These are phyloP conservation scores for Leptinotarsa lineolata DNA, from an alignment of 1,140 invertebrate genomes.

Conservation along the genomic window DNA sequence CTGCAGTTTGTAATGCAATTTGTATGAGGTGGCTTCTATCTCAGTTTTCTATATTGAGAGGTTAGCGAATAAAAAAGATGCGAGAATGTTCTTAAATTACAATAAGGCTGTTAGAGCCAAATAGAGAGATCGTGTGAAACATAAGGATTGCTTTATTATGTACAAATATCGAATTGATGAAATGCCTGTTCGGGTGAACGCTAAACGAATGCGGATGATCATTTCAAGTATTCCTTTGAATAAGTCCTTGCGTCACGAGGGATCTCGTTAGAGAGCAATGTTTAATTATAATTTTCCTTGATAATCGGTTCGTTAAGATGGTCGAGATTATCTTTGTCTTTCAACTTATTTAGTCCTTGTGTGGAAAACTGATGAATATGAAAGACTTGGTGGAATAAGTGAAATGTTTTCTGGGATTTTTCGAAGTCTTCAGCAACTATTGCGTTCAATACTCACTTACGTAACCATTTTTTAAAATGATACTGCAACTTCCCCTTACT, in stretches of 20 bases:
- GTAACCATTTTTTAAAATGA: not conserved
- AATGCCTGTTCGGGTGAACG: constrained; percentile 4
- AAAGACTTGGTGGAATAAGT: not conserved
- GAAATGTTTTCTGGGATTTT: not conserved
- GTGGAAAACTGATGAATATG: no score
- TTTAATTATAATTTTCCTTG: not conserved
- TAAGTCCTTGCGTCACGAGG: not conserved
- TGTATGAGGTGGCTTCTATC: constrained; percentile 41
- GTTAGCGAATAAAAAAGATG: constrained; percentile 34
- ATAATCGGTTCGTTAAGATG: constrained; percentile 9
- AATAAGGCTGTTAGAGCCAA: constrained; percentile 40
- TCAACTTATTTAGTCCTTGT: no score
- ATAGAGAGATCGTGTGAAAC: constrained; percentile 42
- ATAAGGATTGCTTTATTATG: constrained; percentile 44
- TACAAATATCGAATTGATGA: constrained; percentile 8
- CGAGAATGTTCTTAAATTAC: constrained; percentile 38
- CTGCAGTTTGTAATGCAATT: constrained; percentile 39
- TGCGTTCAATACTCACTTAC: not conserved
- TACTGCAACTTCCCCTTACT: no score
- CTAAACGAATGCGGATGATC: not conserved
- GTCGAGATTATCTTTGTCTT: not conserved
- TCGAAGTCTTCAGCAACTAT: not conserved
- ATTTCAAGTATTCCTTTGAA: not conserved
- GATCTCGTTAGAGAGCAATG: constrained; percentile 11
- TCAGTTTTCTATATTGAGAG: constrained; percentile 37